A percentile compares a stretch with the other conserved stretches of the same genome.
Conservation (phyloP, 1,140 invertebrate species). For the Cherax quadricarinatus region DNA sequence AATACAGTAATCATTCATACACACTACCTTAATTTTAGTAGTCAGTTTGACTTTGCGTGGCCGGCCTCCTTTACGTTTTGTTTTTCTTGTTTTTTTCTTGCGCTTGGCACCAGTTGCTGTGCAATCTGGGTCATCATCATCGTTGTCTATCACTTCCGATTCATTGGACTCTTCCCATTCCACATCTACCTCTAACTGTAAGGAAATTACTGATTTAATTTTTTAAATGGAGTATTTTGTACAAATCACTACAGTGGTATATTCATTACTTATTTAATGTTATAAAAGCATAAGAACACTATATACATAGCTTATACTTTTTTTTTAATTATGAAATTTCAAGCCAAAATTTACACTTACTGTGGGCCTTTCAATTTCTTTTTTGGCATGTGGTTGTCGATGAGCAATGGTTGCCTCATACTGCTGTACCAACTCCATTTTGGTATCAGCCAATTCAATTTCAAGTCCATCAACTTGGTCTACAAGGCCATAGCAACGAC, state of each 20-base stretch:
- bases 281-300: too few species aligned
- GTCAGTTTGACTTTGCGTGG: constrained; percentile 46
- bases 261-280: too few species aligned
- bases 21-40: constrained; percentile 50
- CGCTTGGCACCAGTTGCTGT: constrained; percentile 40
- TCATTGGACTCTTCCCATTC: constrained; percentile 65
- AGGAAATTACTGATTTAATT: background rate
- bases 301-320: too few species aligned
- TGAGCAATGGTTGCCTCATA: constrained; percentile 46
- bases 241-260: too few species aligned
- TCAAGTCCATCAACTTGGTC: constrained; percentile 65
- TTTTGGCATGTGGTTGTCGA: constrained; percentile 48
- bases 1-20: background rate
- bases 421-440: constrained; percentile 56
- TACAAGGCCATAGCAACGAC: constrained; percentile 50
- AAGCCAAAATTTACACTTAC: constrained; percentile 17
- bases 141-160: constrained; percentile 44
- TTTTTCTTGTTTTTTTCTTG: constrained; percentile 28
- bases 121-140: constrained; percentile 58
- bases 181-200: constrained; percentile 63
- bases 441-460: constrained; percentile 63
- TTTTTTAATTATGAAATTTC: too few species aligned
- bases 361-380: constrained; percentile 45
- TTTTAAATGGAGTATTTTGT: too few species aligned
- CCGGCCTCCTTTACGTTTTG: constrained; percentile 28